Conservation (phyloP, 2,888 invertebrate genomes). For the Syritta pipiens region DNA sequence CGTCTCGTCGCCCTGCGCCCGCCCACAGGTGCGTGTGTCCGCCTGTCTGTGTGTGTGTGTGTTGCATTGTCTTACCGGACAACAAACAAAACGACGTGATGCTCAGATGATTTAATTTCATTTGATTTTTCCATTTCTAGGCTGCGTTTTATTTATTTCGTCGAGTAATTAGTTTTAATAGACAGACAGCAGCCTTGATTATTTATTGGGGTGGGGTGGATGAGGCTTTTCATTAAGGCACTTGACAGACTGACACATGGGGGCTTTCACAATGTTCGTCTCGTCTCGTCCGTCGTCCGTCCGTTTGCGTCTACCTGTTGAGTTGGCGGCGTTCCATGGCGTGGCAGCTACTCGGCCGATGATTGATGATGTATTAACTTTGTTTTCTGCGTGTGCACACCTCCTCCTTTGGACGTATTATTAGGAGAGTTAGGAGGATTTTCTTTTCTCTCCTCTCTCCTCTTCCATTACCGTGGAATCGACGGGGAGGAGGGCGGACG, state of each 20-base stretch:
- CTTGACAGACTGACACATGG: slow-evolving; percentile 58
- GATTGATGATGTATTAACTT: slow-evolving; percentile 69
- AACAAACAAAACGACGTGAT: slow-evolving; percentile 63
- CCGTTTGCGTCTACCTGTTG: slow-evolving; percentile 40
- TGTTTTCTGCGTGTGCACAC: slow-evolving; percentile 68
- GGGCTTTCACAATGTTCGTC: no score
- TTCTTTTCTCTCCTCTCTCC: slow-evolving; percentile 12
- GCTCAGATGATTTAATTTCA: slow-evolving; percentile 67
- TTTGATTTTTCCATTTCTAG: slow-evolving; percentile 54
- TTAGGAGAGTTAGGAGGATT: slow-evolving; percentile 40
- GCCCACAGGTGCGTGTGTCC: not conserved
- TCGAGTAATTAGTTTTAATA: slow-evolving; percentile 69
- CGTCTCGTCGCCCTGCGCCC: not conserved
- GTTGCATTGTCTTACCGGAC: slow-evolving; percentile 39
- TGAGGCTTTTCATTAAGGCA: slow-evolving; percentile 47
- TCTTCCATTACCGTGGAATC: slow-evolving; percentile 2
- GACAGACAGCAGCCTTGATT: slow-evolving; percentile 67
- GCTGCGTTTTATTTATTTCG: slow-evolving; percentile 50
- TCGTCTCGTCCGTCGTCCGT: no score
- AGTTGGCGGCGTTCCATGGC: slow-evolving; percentile 53
- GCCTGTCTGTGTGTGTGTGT: no score
- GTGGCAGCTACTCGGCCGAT: slow-evolving; percentile 53
- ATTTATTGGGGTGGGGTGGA: slow-evolving; percentile 48
- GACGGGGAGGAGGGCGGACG: not conserved
- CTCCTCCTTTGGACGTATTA: slow-evolving; percentile 65